Percentiles rank a stretch among this genome's conserved stretches.
These are phyloP conservation scores for Garra rufa DNA, from an alignment of 2,113 vertebrate species.

Conservation along the genomic window DNA sequence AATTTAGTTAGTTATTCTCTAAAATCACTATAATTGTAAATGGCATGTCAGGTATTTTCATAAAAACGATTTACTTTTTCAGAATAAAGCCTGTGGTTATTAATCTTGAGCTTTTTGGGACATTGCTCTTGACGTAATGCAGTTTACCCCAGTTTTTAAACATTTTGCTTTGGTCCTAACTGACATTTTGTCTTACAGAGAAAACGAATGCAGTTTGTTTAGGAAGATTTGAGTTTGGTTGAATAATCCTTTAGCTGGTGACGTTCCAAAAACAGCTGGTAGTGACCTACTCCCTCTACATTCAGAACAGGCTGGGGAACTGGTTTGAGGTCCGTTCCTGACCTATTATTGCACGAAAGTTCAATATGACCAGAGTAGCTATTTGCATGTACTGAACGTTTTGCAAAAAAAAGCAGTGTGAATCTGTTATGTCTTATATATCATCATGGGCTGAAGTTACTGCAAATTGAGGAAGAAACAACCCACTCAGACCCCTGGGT, in stretches of 20 bases:
- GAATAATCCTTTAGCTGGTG: neutral
- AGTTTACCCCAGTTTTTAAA: neutral
- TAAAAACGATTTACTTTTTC: neutral
- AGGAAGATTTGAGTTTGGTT: neutral
- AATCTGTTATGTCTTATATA: neutral
- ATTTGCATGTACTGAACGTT: neutral
- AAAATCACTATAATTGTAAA: neutral
- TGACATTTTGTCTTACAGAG: neutral
- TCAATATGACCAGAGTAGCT: neutral
- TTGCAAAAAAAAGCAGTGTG: neutral
- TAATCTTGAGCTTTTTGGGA: neutral
- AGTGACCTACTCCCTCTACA: neutral
- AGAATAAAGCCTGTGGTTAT: neutral
- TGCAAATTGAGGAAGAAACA: neutral
- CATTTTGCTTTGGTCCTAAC: too few species aligned
- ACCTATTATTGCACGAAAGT: neutral
- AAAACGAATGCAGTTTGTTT: neutral
- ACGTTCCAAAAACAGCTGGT: constrained; percentile 17
- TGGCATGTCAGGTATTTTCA: neutral
- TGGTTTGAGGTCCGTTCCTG: neutral
- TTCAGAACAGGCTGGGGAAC: constrained; percentile 4
- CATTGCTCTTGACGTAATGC: neutral
- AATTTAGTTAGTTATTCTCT: neutral
- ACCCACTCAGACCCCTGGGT: neutral
- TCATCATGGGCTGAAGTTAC: neutral